phyloP scores from a whole-genome alignment of 2,888 invertebrate genomes.

The Noctua fimbriata region DNA sequence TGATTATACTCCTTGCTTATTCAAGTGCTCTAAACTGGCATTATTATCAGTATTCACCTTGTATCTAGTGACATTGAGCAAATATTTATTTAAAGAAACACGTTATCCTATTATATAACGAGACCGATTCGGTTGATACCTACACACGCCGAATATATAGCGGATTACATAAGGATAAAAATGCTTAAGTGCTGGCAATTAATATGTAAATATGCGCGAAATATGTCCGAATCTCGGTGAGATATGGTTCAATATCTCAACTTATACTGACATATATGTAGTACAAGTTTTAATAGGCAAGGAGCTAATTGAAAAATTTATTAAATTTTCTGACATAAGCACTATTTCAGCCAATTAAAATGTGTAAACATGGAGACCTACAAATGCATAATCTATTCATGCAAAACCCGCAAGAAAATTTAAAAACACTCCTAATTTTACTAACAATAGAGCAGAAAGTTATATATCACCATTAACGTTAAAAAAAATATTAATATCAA shows the following conservation, averaged over 20 bases:
- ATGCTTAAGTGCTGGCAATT: conserved; percentile 74
- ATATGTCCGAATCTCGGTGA: conserved; percentile 71
- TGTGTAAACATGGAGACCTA: neutral
- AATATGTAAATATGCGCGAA: conserved; percentile 72
- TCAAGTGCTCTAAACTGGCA: conserved; percentile 17
- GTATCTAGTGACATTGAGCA: conserved; percentile 17
- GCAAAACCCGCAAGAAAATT: neutral
- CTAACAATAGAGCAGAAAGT: neutral
- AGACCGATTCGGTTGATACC: conserved; percentile 22
- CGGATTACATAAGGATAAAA: conserved; percentile 66
- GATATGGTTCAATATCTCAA: conserved; percentile 71
- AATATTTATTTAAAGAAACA: conserved; percentile 54
- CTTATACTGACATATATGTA: conserved; percentile 67
- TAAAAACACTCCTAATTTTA: neutral
- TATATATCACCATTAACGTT: neutral
- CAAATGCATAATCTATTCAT: neutral
- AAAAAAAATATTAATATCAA: neutral
- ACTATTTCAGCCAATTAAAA: neutral
- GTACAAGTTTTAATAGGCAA: conserved; percentile 61
- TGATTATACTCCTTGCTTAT: conserved; percentile 14
- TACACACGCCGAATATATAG: conserved; percentile 39
- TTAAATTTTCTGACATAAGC: neutral
- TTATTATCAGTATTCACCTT: conserved; percentile 31
- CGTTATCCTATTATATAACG: conserved; percentile 45
- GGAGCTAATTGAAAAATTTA: conserved; percentile 50